Percentiles rank a stretch among this genome's conserved stretches.
phyloP scores from a whole-genome alignment of 2,797 vertebrate genomes.

The Peromyscus attwateri region DNA sequence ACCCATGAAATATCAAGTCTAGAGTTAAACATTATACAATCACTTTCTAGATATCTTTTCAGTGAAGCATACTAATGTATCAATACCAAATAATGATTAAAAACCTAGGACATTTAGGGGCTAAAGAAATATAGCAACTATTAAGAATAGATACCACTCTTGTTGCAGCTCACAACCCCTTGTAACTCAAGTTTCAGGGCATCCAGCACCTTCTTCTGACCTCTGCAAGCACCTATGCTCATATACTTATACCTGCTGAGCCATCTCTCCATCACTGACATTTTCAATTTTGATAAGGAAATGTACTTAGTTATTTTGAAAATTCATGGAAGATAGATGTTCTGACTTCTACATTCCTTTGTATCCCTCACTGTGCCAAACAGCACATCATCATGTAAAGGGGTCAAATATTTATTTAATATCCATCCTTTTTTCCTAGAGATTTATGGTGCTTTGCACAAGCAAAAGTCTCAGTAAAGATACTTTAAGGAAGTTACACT shows the following conservation, averaged over 20 bases:
- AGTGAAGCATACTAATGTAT: not conserved
- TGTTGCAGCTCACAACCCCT: not conserved
- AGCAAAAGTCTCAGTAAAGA: not conserved
- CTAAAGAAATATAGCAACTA: not conserved
- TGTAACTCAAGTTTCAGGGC: not conserved
- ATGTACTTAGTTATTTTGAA: conserved; percentile 48
- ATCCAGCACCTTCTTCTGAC: not conserved
- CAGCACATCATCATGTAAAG: not conserved
- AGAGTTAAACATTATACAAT: not conserved
- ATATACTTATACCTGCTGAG: not conserved
- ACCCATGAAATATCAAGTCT: not conserved
- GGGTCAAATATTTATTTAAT: conserved; percentile 22
- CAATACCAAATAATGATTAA: not conserved
- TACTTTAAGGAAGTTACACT: not conserved
- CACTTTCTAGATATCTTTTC: not conserved
- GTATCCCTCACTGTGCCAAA: not conserved
- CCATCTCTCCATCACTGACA: not conserved
- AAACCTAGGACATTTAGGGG: not conserved
- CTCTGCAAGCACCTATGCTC: not conserved
- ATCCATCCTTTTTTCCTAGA: not conserved
- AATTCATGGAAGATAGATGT: not conserved
- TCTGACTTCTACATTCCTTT: not conserved
- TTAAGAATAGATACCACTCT: not conserved
- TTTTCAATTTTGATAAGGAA: not conserved
- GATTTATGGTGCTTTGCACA: not conserved